Evolutionary conservation across 1,140 invertebrate genomes (phyloP), one percentile per base, ranked within the genome.

Genomic region (Archivesica marissinica): DNA sequence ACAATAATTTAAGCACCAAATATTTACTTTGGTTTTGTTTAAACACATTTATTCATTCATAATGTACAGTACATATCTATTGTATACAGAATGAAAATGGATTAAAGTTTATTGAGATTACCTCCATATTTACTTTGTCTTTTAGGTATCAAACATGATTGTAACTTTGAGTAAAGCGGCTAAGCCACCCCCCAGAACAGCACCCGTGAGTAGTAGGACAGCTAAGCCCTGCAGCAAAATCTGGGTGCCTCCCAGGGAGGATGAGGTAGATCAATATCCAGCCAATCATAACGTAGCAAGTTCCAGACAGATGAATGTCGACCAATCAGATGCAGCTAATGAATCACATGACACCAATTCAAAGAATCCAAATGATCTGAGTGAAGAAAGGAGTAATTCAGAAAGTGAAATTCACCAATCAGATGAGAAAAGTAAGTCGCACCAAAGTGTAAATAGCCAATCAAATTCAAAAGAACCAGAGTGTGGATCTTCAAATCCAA

Each of bases 71-170:
- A n/a, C n/a, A n/a, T n/a, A n/a, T n/a, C n/a, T n/a, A n/a, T n/a
- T n/a, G n/a, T n/a, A n/a, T n/a, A n/a, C n/a, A n/a, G n/a, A n/a
- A n/a, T n/a, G n/a, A n/a, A n/a, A n/a, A n/a, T n/a, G n/a, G n/a
- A n/a, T n/a, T n/a, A n/a, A n/a, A n/a, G n/a, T n/a, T n/a, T n/a
- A n/a, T n/a, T n/a, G n/a, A n/a, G n/a, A n/a, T n/a, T n/a, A n/a
- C n/a, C n/a, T n/a, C n/a, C n/a, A n/a, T n/a, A n/a, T n/a, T n/a
- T n/a, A n/a, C n/a, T n/a, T n/a, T n/a, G n/a, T n/a, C 39, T 88
- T 78, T 44, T 85, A 91, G 89, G 95, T 96, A 88, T 95, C 95
- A 41, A 95, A 96, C 88, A 96, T 96, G 92, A 94, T 96, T 54
- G 95, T 96, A 0, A 95, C 96, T 78, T 92, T 96, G 82, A 96